Evolutionary conservation across 64 coral and sea anemone species (phyloP), one percentile per base, ranked within the genome.

Genomic region (Montipora sp.): DNA sequence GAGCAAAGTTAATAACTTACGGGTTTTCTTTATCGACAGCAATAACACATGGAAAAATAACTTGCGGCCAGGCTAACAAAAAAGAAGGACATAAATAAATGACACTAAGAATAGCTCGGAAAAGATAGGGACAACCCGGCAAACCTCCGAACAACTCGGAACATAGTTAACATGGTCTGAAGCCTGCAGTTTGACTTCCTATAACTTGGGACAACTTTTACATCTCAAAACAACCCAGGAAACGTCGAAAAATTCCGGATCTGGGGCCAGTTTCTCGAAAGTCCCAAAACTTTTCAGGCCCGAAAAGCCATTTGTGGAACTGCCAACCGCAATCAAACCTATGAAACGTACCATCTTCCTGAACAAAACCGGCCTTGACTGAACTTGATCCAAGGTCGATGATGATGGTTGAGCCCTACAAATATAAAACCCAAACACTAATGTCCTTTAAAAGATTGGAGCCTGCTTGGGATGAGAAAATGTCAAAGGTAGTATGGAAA

Each of bases 381-480:
- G 95, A 74, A 69, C 92, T 97, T 8, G 95, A 97, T 15, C 95
- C 95, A 14, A 97, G 71, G 89, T 97, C 95, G 20, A 97, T 97
- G 15, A 97, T 86, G 5, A 97, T 74, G 12, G 90, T 92, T 48
- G 84, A 91, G 36, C 89, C 78, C 95, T 97, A 10, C 3, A 77
- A 84, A 58, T 19, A 63, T 9, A 91, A 87, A 9, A 63, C 11
- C 10, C 5, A 11, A 15, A 49, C 11, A 11, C 7, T 8, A 57
- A 8, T 57, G 53, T 57, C 8, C 7, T 8, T 11, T 8, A 57
- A 57, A 57, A 6, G 11, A 57, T 57, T 3, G 53, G 11, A 6
- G 11, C 53, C 53, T 36, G 2, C 36, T 36, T 36, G 36, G 36
- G 36, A 57, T 11, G 53, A 57, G 36, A 57, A 57, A 11, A 57